These are phyloP conservation scores for Thryonomys swinderianus DNA, from an alignment of 2,113 vertebrate species.

Conservation along the genomic window DNA sequence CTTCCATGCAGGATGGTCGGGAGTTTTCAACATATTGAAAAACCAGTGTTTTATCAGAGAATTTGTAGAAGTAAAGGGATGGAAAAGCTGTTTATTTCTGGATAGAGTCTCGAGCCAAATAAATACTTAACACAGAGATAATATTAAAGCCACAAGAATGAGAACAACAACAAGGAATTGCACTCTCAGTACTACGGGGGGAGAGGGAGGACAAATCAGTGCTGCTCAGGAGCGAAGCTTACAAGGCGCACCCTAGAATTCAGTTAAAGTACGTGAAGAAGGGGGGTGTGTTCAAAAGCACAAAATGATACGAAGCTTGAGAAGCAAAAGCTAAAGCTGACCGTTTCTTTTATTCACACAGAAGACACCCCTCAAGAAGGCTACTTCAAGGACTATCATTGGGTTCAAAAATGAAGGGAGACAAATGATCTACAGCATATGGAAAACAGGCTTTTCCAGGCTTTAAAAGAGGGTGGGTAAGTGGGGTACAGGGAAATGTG, in stretches of 20 bases:
- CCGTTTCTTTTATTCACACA: neutral
- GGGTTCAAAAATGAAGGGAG: neutral
- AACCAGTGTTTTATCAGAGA: neutral
- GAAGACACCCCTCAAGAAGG: neutral
- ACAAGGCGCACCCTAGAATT: neutral
- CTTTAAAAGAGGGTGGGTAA: neutral
- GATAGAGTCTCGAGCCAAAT: neutral
- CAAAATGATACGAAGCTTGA: neutral
- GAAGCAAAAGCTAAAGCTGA: neutral
- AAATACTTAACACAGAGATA: neutral
- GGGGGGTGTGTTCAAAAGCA: neutral
- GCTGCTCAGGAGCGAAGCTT: neutral
- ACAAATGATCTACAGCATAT: neutral
- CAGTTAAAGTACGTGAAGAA: neutral
- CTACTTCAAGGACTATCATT: neutral
- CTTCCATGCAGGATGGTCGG: neutral
- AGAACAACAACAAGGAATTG: neutral
- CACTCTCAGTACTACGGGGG: neutral
- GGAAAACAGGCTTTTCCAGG: neutral
- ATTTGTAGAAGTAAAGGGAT: neutral
- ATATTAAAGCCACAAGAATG: constrained; percentile 6
- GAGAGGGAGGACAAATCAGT: neutral
- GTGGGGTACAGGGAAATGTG: neutral
- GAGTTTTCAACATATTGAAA: too few relatives aligned
- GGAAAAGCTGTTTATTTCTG: neutral